Evolutionary conservation across 92 coral and sea anemone species (phyloP).

Genomic region (Epizoanthus fatuus): DNA sequence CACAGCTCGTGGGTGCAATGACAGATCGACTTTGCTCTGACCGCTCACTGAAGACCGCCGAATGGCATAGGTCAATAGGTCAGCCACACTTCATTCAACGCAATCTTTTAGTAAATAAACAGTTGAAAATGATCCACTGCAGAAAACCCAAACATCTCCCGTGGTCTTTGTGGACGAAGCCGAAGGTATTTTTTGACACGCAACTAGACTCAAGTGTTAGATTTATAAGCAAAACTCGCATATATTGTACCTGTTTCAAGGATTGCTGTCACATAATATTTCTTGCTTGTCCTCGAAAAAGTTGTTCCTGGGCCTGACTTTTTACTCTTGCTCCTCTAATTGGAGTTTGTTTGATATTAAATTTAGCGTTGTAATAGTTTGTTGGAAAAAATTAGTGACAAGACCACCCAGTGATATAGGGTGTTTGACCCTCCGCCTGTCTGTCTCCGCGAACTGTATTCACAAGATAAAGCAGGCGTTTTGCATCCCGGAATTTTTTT

Average conservation of each 20-base stretch:
- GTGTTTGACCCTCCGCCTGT: background rate
- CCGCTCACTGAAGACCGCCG: slow-evolving; percentile 24
- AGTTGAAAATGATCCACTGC: slow-evolving; percentile 27
- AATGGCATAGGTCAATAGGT: slow-evolving; percentile 35
- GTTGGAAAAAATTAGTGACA: background rate
- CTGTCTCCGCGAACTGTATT: background rate
- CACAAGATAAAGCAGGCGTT: slow-evolving; percentile 1
- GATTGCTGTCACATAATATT: background rate
- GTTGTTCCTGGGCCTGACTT: background rate
- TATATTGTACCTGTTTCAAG: background rate
- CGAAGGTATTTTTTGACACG: slow-evolving; percentile 34
- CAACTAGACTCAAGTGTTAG: background rate
- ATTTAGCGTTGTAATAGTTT: background rate
- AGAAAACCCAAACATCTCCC: slow-evolving; percentile 30
- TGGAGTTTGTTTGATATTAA: slow-evolving; percentile 2
- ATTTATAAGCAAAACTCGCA: background rate
- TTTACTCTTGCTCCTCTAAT: background rate
- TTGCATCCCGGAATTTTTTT: slow-evolving; percentile 27
- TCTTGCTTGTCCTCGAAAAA: background rate
- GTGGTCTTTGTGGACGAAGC: slow-evolving; percentile 30
- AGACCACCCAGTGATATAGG: slow-evolving; percentile 25
- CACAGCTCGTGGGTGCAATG: slow-evolving; percentile 6
- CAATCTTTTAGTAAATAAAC: slow-evolving; percentile 43
- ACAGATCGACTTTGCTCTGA: slow-evolving; percentile 16
- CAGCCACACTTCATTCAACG: slow-evolving; percentile 28